phyloP scores from a whole-genome alignment of 2,888 invertebrate genomes.

The Thyatira batis region DNA sequence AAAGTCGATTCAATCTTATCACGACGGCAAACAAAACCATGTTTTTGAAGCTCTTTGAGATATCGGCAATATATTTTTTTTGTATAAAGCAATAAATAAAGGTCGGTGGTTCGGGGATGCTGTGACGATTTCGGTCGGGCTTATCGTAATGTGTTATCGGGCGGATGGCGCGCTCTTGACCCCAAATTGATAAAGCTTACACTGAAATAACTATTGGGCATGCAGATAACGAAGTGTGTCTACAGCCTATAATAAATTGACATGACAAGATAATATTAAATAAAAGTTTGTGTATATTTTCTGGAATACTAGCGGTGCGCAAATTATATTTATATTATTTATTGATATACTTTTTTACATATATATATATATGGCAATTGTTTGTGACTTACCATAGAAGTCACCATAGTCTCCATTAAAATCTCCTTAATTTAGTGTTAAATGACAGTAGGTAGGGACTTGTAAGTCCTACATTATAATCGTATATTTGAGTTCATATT shows the following conservation, averaged over 20 bases:
- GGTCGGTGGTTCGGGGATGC: slow-evolving; percentile 57
- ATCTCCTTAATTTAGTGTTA: no score
- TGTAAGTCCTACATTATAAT: no score
- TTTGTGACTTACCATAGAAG: no score
- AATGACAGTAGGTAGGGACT: no score
- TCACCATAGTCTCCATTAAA: no score
- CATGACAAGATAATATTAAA: neutral
- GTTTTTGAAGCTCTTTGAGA: slow-evolving; percentile 35
- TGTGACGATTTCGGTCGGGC: slow-evolving; percentile 52
- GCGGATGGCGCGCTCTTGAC: slow-evolving; percentile 80
- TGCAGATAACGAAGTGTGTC: slow-evolving; percentile 34
- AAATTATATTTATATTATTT: no score
- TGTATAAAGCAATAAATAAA: slow-evolving; percentile 51
- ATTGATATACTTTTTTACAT: no score
- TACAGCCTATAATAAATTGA: neutral
- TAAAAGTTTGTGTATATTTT: no score
- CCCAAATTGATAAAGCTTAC: slow-evolving; percentile 61
- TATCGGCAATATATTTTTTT: slow-evolving; percentile 44
- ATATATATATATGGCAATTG: no score
- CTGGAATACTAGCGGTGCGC: no score
- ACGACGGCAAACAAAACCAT: slow-evolving; percentile 45
- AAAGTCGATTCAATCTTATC: slow-evolving; percentile 49
- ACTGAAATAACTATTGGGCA: slow-evolving; percentile 50
- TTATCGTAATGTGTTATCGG: slow-evolving; percentile 57
- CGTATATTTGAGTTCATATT: no score